Evolutionary conservation across 2,113 vertebrate genomes (phyloP).

Genomic region (Erinaceus europaeus): DNA sequence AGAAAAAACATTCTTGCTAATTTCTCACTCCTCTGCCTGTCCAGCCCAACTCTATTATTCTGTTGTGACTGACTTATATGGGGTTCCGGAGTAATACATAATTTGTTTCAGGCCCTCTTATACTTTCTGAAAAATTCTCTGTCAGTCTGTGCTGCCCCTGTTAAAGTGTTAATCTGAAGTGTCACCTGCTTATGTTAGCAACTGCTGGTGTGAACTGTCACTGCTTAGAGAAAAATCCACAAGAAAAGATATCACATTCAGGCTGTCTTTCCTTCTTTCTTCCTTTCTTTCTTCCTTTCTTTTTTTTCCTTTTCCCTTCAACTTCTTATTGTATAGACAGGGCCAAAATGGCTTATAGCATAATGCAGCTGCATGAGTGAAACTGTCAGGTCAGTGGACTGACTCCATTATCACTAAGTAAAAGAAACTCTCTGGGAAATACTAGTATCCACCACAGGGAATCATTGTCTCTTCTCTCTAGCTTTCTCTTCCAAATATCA

Average conservation of each 20-base stretch:
- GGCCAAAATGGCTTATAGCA: not conserved
- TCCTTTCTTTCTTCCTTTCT: no score
- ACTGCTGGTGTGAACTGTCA: conserved; percentile 45
- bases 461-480: not conserved
- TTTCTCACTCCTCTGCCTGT: conserved; percentile 38
- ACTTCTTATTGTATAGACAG: not conserved
- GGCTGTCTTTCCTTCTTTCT: no score
- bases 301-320: not conserved
- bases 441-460: not conserved
- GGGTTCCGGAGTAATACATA: conserved; percentile 27
- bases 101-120: conserved; percentile 49
- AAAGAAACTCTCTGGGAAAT: conserved; percentile 15
- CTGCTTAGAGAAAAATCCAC: conserved; percentile 42
- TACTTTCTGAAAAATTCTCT: conserved; percentile 61
- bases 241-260: not conserved
- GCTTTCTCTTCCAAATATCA: not conserved
- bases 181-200: conserved; percentile 35
- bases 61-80: not conserved
- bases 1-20: not conserved
- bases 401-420: conserved; percentile 45
- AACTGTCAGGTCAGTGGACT: not conserved
- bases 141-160: conserved; percentile 48
- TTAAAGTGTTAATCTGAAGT: conserved; percentile 62
- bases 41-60: not conserved
- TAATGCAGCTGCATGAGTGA: not conserved